Base-by-base conservation (phyloP, 2,888 invertebrate genomes). In the Muschampia plurimacula region DNA sequence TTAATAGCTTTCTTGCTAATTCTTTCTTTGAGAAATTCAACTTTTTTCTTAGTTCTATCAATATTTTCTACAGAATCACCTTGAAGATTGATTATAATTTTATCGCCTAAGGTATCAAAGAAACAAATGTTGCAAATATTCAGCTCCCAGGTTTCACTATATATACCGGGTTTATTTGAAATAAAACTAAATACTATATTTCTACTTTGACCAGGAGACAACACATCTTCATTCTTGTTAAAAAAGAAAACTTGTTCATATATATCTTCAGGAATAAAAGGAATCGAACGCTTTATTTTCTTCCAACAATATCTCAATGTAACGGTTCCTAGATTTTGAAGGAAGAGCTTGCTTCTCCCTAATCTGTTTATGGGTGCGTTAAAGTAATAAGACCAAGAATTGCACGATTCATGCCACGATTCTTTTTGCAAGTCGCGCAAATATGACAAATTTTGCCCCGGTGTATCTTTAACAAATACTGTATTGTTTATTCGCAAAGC, bases 251-350 rank as follows among this genome's bases (percentile, higher is more conserved):
- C 88, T 81, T 90, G 93, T 59, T 85, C 88, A 69, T 81, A 83
- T 46, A 76, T 77, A 60, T 84, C 85, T 73, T 89, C 89, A 4
- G 89, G 86, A 77, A 91, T 86, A 49, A 85, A 85, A 3, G 84
- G 86, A 44, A 91, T 83, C 0, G 84, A 74, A 63, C 81, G 83
- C 74, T 84, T 88, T 13, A 92, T 79, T 81, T 85, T 89, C 74
- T 90, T 91, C 95, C 95, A 95, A 71, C 91, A 91, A 79, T 95
- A 95, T 72, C 88, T 84, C 10, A 95, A 78, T 6, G 91, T 82
- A 0, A 90, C 89, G 12, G 93, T 94, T n/a, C 95, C 95, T 8
- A 92, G 85, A 77, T 95, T 95, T 78, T 95, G 86, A 0, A 95
- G 77, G 74, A 78, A 83, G 6, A 95, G 78, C 77, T 87, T 89